Evolutionary conservation across 2,797 vertebrate species (phyloP).

Genomic region (Falco biarmicus): DNA sequence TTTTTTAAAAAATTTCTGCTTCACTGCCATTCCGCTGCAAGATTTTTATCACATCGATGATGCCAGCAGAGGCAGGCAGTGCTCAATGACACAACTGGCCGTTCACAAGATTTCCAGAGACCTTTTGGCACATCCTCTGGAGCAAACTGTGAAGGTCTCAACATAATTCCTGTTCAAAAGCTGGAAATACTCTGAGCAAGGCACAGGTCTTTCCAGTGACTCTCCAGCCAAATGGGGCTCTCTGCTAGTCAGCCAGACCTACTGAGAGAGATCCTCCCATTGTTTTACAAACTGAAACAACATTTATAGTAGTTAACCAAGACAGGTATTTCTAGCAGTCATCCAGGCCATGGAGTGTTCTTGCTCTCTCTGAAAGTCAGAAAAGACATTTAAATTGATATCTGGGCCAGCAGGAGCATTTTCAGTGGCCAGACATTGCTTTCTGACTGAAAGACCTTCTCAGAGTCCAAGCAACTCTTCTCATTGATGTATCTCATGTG

Average conservation of each 20-base stretch:
- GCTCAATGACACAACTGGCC: neutral
- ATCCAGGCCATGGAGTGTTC: neutral
- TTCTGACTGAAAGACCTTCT: neutral
- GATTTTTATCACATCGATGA: slow-evolving; percentile 56
- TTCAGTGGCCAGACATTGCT: neutral
- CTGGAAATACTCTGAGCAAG: neutral
- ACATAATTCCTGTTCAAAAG: slow-evolving; percentile 2
- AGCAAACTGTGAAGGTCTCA: slow-evolving; percentile 17
- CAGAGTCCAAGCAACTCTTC: neutral
- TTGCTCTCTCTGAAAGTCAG: neutral
- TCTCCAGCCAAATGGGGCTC: neutral
- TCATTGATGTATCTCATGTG: neutral
- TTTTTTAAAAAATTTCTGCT: slow-evolving; percentile 29
- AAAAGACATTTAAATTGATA: neutral
- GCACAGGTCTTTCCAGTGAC: neutral
- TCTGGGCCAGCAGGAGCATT: neutral
- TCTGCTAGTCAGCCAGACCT: neutral
- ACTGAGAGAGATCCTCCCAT: neutral
- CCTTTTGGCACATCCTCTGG: slow-evolving; percentile 43
- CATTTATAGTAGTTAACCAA: neutral
- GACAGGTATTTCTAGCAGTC: neutral
- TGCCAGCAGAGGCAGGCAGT: neutral
- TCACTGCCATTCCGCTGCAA: slow-evolving; percentile 58
- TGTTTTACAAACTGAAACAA: neutral
- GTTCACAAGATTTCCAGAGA: neutral